Evolutionary conservation across 2,113 vertebrate species (phyloP), one percentile per base, ranked within the genome.

Genomic region (Odontophorus gujanensis): DNA sequence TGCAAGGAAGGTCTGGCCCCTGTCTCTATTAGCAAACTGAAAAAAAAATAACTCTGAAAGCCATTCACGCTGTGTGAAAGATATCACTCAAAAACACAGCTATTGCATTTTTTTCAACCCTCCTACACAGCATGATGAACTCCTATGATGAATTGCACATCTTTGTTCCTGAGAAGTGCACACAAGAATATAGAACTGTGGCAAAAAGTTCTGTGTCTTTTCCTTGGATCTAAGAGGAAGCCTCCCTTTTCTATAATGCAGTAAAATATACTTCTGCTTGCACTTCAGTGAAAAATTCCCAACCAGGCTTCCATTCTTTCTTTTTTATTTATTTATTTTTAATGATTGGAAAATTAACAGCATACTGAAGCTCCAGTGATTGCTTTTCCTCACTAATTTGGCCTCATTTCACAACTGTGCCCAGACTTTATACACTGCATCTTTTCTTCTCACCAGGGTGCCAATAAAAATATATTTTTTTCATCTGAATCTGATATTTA

Each of bases 401-500:
- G 93, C 72, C 9, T 75, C 80, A 72, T 81, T 95, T 94, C 89
- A 88, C 51, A 86, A 88, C 40, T 48, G 61, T 81, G 90, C 85
- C 47, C 74, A 86, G 71, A 59, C 89, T 42, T 89, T 77, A 71
- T 82, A 55, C 4, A 6, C 58, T 87, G 28, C 34, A 90, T 96
- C 95, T 92, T 61, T 57, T 63, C 93, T 42, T 82, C 25, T 85
- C 57, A 75, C 45, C 11, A 66, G 32, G 80, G 78, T 87, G 87
- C 94, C 94, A 94, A 38, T 93, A 74, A 87, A 95, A 84, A 86
- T 92, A 47, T 53, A 8, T 30, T 53, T 77, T 96, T 97, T 65
- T 80, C 73, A 85, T 88, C 83, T 34, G 87, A 97, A 79, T 66
- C 77, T 74, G 89, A 45, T 93, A 92, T 97, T 94, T 95, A 95